phyloP scores from a whole-genome alignment of 1,140 invertebrate species.

The Macrobrachium nipponense region DNA sequence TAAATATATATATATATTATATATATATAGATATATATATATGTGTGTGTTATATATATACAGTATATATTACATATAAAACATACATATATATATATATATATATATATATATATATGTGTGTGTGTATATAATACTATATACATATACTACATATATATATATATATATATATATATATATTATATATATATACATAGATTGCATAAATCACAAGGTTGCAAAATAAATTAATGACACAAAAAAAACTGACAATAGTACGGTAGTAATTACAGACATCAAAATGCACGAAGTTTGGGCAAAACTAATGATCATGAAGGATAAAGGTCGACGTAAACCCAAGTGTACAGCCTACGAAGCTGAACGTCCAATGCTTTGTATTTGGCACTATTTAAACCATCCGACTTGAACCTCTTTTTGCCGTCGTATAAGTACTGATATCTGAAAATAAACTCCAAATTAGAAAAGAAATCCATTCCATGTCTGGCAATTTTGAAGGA shows the following conservation, averaged over 20 bases:
- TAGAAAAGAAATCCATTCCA: constrained; percentile 71
- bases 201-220: background rate
- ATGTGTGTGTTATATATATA: too few species aligned
- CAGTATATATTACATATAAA: too few species aligned
- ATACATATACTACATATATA: background rate
- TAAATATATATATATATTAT: too few species aligned
- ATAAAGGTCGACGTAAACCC: constrained; percentile 67
- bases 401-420: constrained; percentile 82
- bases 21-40: too few species aligned
- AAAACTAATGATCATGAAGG: constrained; percentile 38
- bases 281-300: background rate
- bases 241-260: background rate
- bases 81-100: background rate
- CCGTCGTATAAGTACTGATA: constrained; percentile 87
- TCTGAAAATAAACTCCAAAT: constrained; percentile 72
- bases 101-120: background rate
- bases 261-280: background rate
- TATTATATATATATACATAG: background rate
- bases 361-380: constrained; percentile 81
- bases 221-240: background rate
- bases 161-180: background rate
- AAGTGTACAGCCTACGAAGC: constrained; percentile 73
- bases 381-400: constrained; percentile 88
- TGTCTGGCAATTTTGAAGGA: too few species aligned
- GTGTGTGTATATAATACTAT: background rate